These are phyloP conservation scores for Sialia sialis DNA, from an alignment of 2,113 vertebrate species.

Conservation along the genomic window DNA sequence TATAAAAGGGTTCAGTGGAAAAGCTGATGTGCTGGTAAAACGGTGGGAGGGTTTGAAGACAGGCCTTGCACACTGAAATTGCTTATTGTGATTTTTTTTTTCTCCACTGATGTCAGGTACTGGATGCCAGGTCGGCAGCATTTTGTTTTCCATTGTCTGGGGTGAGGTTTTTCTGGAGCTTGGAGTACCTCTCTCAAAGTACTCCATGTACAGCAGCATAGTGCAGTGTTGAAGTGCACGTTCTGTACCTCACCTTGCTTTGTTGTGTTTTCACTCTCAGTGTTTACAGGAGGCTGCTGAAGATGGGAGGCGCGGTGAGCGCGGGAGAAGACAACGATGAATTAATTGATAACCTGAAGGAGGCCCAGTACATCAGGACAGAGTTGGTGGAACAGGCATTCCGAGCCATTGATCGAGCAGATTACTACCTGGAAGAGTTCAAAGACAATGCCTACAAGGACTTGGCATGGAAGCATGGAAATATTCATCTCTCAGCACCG, in stretches of 20 bases:
- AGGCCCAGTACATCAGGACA: conserved; percentile 93
- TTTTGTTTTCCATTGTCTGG: neutral
- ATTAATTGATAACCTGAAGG: conserved; percentile 94
- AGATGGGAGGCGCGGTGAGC: conserved; percentile 96
- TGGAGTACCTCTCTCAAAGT: neutral
- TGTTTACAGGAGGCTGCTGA: neutral
- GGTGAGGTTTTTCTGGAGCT: neutral
- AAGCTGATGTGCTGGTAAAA: conserved; percentile 1
- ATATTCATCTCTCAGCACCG: conserved; percentile 95
- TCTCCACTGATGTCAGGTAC: neutral
- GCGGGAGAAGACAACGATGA: conserved; percentile 97
- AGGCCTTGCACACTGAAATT: neutral
- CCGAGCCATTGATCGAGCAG: conserved; percentile 89
- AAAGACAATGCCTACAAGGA: conserved; percentile 97
- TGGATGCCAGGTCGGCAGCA: neutral
- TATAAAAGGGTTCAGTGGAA: neutral
- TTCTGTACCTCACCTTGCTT: neutral
- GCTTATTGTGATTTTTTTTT: neutral
- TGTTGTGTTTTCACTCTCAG: neutral
- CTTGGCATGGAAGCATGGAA: conserved; percentile 94
- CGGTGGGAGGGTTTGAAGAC: neutral
- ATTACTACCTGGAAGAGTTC: conserved; percentile 98
- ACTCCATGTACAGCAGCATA: neutral
- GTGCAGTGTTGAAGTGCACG: neutral
- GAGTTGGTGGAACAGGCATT: conserved; percentile 94